Evolutionary conservation across 1,140 invertebrate species (phyloP).

Genomic region (Drosophila simulans): DNA sequence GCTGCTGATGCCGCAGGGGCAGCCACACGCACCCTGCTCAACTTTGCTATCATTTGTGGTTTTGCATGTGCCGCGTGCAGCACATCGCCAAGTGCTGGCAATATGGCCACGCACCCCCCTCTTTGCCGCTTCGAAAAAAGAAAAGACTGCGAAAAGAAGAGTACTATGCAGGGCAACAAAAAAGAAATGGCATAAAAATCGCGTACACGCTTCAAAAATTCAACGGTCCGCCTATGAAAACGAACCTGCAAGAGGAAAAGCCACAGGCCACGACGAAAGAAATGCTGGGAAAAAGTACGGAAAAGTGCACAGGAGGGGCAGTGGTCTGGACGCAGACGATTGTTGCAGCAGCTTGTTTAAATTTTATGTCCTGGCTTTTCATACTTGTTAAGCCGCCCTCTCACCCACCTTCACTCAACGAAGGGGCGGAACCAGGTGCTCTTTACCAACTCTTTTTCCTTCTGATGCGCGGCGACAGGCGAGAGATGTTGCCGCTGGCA

Average conservation of each 20-base stretch:
- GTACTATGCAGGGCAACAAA: neutral
- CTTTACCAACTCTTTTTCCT: neutral
- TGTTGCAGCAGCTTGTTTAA: conserved; percentile 60
- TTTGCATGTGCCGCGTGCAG: conserved; percentile 39
- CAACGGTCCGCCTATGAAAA: conserved; percentile 48
- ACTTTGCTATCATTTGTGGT: conserved; percentile 49
- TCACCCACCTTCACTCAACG: conserved; percentile 8
- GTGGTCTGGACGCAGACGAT: conserved; percentile 11
- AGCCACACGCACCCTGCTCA: conserved; percentile 27
- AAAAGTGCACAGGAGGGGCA: neutral
- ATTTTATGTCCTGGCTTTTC: conserved; percentile 52
- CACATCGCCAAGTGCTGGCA: conserved; percentile 9
- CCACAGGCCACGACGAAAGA: conserved; percentile 23
- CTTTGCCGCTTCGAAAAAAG: neutral
- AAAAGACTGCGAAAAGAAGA: neutral
- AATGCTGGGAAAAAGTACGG: conserved; percentile 7
- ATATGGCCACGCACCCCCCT: neutral
- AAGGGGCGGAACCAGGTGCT: conserved; percentile 7
- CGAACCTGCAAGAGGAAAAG: conserved; percentile 24
- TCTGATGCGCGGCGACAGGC: conserved; percentile 28
- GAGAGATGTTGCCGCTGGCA: conserved; percentile 9
- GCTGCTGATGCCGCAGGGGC: conserved; percentile 19
- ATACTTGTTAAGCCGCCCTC: conserved; percentile 30
- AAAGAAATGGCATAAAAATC: conserved; percentile 40
- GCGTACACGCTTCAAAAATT: conserved; percentile 53